Conservation (phyloP, 92 coral and sea anemone genomes). For the Desmophyllum pertusum region DNA sequence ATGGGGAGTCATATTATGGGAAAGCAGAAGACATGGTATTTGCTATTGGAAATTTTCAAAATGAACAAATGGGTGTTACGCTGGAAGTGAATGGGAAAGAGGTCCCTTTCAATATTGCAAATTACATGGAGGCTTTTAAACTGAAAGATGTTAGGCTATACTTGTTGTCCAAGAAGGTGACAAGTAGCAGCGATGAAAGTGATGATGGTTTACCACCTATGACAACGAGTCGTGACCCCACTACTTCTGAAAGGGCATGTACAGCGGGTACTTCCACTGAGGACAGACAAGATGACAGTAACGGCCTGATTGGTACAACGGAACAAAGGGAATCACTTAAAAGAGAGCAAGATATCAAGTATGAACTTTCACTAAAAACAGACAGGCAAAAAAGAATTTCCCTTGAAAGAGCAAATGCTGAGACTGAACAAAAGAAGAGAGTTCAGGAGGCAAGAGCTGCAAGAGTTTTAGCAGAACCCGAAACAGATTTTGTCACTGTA, state of each 20-base stretch:
- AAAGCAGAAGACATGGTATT: slow-evolving; percentile 62
- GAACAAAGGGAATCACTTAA: slow-evolving; percentile 56
- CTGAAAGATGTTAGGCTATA: slow-evolving; percentile 67
- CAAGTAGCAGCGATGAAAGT: slow-evolving; percentile 63
- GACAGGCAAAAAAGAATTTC: slow-evolving; percentile 60
- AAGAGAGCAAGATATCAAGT: slow-evolving; percentile 54
- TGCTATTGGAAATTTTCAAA: slow-evolving; percentile 66
- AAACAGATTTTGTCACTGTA: slow-evolving; percentile 61
- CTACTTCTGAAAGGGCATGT: slow-evolving; percentile 55
- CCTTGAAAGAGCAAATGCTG: slow-evolving; percentile 52
- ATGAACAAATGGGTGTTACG: slow-evolving; percentile 64
- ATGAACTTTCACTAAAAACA: slow-evolving; percentile 62
- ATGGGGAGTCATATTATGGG: slow-evolving; percentile 64
- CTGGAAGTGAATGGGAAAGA: slow-evolving; percentile 64
- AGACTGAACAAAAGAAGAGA: slow-evolving; percentile 62
- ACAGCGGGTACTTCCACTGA: slow-evolving; percentile 57
- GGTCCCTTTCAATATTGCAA: slow-evolving; percentile 59
- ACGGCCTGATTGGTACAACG: slow-evolving; percentile 60
- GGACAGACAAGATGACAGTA: slow-evolving; percentile 51
- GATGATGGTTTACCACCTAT: slow-evolving; percentile 66
- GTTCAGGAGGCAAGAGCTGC: slow-evolving; percentile 65
- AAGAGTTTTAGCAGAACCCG: slow-evolving; percentile 69
- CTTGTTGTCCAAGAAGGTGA: slow-evolving; percentile 58
- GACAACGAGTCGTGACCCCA: slow-evolving; percentile 49
- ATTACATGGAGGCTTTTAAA: slow-evolving; percentile 69